These are phyloP conservation scores for Macaria notata DNA, from an alignment of 2,888 invertebrate genomes.

Conservation along the genomic window DNA sequence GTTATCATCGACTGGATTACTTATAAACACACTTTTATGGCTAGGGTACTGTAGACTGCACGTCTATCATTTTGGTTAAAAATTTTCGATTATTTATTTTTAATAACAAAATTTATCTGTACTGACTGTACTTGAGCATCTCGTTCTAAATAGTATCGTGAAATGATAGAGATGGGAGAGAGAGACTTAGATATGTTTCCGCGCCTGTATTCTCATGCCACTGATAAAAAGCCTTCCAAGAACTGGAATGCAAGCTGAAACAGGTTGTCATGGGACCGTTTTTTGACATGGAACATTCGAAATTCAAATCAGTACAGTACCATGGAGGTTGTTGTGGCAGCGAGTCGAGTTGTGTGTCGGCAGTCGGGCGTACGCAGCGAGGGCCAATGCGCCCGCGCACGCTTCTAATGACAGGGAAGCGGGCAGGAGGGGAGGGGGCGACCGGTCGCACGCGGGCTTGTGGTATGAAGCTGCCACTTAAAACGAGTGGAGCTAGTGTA, in stretches of 20 bases:
- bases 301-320: constrained; percentile 58
- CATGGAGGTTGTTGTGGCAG: constrained; percentile 53
- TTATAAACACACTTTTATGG: background rate
- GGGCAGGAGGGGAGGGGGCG: constrained; percentile 48
- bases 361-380: constrained; percentile 51
- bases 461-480: constrained; percentile 52
- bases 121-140: no score
- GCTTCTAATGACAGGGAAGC: constrained; percentile 73
- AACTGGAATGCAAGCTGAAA: background rate
- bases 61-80: no score
- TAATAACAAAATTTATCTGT: no score
- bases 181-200: background rate
- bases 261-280: constrained; percentile 6
- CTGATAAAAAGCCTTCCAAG: background rate
- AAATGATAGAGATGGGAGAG: no score
- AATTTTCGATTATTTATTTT: no score
- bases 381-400: constrained; percentile 78
- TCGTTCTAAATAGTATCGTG: no score
- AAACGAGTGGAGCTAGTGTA: background rate
- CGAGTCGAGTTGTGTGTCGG: constrained; percentile 48
- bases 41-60: no score
- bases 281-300: constrained; percentile 30
- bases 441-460: constrained; percentile 67
- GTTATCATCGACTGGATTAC: constrained; percentile 6
- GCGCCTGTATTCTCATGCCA: no score